A percentile compares a stretch with the other conserved stretches of the same genome.
phyloP scores from a whole-genome alignment of 2,888 invertebrate genomes.

The Anaspis maculata region DNA sequence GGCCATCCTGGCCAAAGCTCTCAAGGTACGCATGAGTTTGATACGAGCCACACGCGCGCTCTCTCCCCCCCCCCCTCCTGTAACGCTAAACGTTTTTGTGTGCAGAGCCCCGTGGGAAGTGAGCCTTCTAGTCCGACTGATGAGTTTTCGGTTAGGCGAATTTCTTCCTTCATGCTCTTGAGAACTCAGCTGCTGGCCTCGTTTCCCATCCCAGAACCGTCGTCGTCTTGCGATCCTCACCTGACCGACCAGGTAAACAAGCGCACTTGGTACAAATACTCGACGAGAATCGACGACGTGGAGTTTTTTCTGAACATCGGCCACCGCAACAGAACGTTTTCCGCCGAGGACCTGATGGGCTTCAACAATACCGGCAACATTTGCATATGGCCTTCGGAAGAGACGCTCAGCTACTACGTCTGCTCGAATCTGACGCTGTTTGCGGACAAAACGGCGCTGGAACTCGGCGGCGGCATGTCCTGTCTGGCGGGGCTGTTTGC shows the following conservation, averaged over 20 bases:
- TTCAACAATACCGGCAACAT: constrained; percentile 76
- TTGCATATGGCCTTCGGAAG: constrained; percentile 74
- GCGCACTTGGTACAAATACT: constrained; percentile 57
- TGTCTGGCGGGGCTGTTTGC: constrained; percentile 69
- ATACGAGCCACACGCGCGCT: no score
- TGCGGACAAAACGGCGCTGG: constrained; percentile 59
- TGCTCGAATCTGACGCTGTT: constrained; percentile 58
- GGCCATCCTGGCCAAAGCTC: constrained; percentile 60
- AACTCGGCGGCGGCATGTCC: constrained; percentile 80
- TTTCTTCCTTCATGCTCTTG: constrained; percentile 51
- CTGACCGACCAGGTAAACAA: constrained; percentile 38
- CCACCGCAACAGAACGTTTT: constrained; percentile 53
- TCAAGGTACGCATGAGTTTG: constrained; percentile 45
- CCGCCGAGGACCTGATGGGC: constrained; percentile 66
- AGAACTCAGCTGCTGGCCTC: constrained; percentile 41
- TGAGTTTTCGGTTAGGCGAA: constrained; percentile 50
- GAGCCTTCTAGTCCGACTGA: constrained; percentile 42
- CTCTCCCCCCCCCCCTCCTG: constrained; percentile 16
- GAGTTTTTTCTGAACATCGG: constrained; percentile 51
- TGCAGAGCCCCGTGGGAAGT: constrained; percentile 39
- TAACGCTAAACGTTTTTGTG: constrained; percentile 28
- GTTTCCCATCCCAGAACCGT: constrained; percentile 17
- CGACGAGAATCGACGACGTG: constrained; percentile 42
- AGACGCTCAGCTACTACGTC: constrained; percentile 61
- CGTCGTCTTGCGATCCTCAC: constrained; percentile 15